Conservation (phyloP, 2,113 vertebrate species). For the Glaucidium brasilianum region DNA sequence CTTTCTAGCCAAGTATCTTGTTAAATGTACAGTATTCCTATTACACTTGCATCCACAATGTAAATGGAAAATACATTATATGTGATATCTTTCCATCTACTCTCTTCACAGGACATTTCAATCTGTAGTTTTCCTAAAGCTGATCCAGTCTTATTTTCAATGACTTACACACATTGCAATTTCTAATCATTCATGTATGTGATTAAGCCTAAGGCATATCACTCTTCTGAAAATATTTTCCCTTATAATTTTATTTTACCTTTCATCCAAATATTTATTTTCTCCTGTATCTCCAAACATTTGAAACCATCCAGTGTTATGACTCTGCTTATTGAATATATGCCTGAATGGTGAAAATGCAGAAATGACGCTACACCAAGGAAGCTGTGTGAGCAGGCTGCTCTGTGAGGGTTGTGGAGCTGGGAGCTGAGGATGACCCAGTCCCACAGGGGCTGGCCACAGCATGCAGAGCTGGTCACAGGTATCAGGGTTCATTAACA, state of each 20-base stretch:
- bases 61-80: not conserved
- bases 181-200: not conserved
- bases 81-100: not conserved
- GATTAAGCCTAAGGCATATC: not conserved
- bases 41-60: not conserved
- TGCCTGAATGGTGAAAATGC: rapidly evolving
- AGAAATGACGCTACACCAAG: not conserved
- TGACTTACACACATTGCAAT: not conserved
- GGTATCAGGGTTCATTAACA: not conserved
- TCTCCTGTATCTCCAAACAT: not conserved
- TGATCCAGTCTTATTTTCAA: not conserved
- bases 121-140: not conserved
- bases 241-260: not conserved
- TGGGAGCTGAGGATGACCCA: not conserved
- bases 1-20: not conserved
- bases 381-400: not conserved
- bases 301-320: not conserved
- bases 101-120: not conserved
- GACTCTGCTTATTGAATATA: not conserved
- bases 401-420: not conserved
- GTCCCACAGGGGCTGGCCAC: rapidly evolving
- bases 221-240: not conserved
- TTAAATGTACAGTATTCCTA: not conserved
- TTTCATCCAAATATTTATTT: not conserved
- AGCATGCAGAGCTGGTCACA: rapidly evolving